These are phyloP conservation scores for Catocala sponsa DNA, from an alignment of 2,888 invertebrate species.

Conservation along the genomic window DNA sequence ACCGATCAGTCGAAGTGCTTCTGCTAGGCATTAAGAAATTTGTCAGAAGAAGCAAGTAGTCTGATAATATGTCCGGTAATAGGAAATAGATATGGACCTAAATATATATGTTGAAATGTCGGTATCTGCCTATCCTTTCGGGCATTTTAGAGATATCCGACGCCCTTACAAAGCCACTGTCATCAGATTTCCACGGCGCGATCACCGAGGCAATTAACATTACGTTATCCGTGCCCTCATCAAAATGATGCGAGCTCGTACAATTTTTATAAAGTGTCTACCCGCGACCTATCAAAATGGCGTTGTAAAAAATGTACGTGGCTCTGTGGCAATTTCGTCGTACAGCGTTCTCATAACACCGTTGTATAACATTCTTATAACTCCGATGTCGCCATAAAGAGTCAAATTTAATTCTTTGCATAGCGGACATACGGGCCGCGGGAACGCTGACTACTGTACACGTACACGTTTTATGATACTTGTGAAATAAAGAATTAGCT, in stretches of 20 bases:
- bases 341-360: constrained; percentile 57
- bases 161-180: too few species aligned
- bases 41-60: too few species aligned
- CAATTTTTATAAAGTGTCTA: constrained; percentile 72
- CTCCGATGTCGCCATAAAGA: constrained; percentile 65
- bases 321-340: constrained; percentile 67
- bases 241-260: constrained; percentile 42
- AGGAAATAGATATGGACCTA: too few species aligned
- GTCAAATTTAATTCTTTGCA: constrained; percentile 68
- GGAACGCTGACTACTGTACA: constrained; percentile 20
- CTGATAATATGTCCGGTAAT: too few species aligned
- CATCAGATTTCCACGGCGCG: too few species aligned
- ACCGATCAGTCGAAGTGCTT: too few species aligned
- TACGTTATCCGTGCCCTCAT: background rate
- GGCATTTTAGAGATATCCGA: too few species aligned
- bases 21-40: too few species aligned
- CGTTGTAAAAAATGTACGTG: constrained; percentile 71
- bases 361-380: constrained; percentile 66
- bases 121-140: too few species aligned
- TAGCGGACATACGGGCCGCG: constrained; percentile 37
- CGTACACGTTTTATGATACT: background rate
- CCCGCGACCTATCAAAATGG: constrained; percentile 57
- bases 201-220: too few species aligned
- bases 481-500: background rate
- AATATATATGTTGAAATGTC: too few species aligned